Evolutionary conservation across 1,140 invertebrate species (phyloP).

Genomic region (Phthorimaea operculella): DNA sequence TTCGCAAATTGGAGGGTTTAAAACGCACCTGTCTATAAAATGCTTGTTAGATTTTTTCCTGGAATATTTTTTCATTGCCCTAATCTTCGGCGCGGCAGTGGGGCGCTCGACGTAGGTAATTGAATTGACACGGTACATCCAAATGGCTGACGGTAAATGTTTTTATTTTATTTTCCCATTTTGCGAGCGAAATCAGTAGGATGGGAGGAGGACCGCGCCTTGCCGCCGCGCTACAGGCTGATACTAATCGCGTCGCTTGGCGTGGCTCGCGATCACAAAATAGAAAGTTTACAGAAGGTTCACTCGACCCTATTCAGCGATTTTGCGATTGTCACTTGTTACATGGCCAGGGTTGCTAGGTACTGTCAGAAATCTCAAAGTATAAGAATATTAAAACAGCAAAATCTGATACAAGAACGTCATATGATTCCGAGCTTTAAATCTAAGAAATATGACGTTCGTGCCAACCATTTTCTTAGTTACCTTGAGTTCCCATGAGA

Average conservation of each 20-base stretch:
- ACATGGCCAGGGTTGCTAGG: too few relatives aligned
- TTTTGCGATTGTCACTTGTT: too few relatives aligned
- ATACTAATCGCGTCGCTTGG: not conserved
- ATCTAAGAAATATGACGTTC: too few relatives aligned
- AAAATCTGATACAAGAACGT: too few relatives aligned
- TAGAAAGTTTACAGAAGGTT: too few relatives aligned
- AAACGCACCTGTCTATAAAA: conserved; percentile 45
- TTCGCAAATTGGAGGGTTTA: not conserved
- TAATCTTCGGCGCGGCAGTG: conserved; percentile 41
- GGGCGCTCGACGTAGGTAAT: conserved; percentile 39
- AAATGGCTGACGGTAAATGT: conserved; percentile 41
- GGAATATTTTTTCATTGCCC: conserved; percentile 55
- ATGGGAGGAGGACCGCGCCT: conserved; percentile 3
- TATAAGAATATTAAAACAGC: too few relatives aligned
- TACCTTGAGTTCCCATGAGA: too few relatives aligned
- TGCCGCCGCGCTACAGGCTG: not conserved
- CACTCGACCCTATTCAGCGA: too few relatives aligned
- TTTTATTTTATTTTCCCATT: conserved; percentile 46
- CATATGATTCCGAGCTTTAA: too few relatives aligned
- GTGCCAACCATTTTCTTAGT: too few relatives aligned
- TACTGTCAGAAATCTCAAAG: too few relatives aligned
- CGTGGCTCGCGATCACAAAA: not conserved
- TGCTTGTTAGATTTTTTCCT: conserved; percentile 43
- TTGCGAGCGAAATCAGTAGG: conserved; percentile 12
- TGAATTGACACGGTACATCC: conserved; percentile 49